Percentiles rank a stretch among this genome's conserved stretches.
These are phyloP conservation scores for Cyanocitta stelleri DNA, from an alignment of 2,113 vertebrate species.

Conservation along the genomic window DNA sequence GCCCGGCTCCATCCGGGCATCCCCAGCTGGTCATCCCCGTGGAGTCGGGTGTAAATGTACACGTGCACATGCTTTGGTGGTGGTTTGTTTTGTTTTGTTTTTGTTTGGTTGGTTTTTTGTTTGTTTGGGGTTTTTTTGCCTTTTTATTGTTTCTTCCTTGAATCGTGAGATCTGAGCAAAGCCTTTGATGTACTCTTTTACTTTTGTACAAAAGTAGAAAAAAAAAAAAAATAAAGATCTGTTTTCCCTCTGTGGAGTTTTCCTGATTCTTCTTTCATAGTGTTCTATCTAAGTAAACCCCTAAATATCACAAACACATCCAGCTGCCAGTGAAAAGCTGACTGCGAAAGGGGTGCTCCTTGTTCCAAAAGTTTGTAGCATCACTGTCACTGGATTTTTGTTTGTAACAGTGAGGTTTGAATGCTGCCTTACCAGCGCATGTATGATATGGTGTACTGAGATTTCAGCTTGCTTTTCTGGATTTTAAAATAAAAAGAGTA, in stretches of 20 bases:
- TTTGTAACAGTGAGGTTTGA: background rate
- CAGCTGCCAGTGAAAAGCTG: background rate
- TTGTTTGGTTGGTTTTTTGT: too few relatives aligned
- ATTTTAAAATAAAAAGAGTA: background rate
- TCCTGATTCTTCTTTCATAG: background rate
- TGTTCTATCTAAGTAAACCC: fast-evolving
- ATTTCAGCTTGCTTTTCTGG: background rate
- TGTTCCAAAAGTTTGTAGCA: background rate
- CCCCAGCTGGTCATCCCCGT: fast-evolving
- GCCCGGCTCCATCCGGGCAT: fast-evolving
- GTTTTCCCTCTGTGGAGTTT: background rate
- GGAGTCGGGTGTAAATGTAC: background rate
- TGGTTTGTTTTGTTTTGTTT: background rate
- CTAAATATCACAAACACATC: background rate
- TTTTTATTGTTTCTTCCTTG: background rate
- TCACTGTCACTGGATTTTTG: fast-evolving
- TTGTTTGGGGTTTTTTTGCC: too few relatives aligned
- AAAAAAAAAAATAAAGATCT: background rate
- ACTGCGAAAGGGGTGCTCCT: background rate
- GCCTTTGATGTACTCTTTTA: too few relatives aligned
- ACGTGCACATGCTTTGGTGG: fast-evolving
- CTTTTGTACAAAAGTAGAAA: background rate
- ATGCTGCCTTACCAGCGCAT: fast-evolving
- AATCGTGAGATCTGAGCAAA: background rate
- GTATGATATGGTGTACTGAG: fast-evolving